Percentiles rank a stretch among this genome's conserved stretches.
These are phyloP conservation scores for Hepsetus odoe DNA, from an alignment of 2,113 vertebrate species.

Conservation along the genomic window DNA sequence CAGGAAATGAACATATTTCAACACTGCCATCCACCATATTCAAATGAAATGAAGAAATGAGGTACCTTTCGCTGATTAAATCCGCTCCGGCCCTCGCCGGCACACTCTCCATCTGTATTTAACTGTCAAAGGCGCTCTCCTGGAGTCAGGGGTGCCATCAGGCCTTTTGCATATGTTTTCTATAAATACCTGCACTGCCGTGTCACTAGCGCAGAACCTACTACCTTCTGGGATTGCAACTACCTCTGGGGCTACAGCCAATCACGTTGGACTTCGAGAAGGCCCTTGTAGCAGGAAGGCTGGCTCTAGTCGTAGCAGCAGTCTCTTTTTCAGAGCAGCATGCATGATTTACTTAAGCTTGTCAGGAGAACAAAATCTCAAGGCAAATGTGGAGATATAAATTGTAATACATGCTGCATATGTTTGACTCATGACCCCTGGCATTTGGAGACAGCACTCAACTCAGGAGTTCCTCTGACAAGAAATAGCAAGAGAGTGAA, in stretches of 20 bases:
- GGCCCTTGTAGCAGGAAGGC: slow-evolving; percentile 36
- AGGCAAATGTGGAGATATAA: slow-evolving; percentile 90
- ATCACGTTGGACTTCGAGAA: slow-evolving; percentile 71
- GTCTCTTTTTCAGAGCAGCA: slow-evolving; percentile 42
- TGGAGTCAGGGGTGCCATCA: slow-evolving; percentile 77
- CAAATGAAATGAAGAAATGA: slow-evolving; percentile 83
- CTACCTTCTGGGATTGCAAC: slow-evolving; percentile 79
- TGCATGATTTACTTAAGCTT: slow-evolving; percentile 89
- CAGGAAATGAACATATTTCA: slow-evolving; percentile 78
- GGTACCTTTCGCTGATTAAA: slow-evolving; percentile 80
- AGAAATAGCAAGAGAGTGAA: slow-evolving; percentile 53
- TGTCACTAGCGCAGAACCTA: slow-evolving; percentile 64
- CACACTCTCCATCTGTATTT: slow-evolving; percentile 79
- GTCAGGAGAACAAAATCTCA: slow-evolving; percentile 93
- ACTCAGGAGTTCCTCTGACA: slow-evolving; percentile 78
- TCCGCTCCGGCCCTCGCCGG: slow-evolving; percentile 72
- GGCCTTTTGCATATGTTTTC: slow-evolving; percentile 80
- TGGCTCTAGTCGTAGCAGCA: slow-evolving; percentile 6
- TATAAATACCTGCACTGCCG: slow-evolving; percentile 81
- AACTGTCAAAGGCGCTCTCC: slow-evolving; percentile 78
- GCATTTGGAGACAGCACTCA: slow-evolving; percentile 87
- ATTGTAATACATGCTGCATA: slow-evolving; percentile 89
- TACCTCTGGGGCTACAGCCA: slow-evolving; percentile 76
- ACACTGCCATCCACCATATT: slow-evolving; percentile 75
- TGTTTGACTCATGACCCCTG: slow-evolving; percentile 93